phyloP scores from a whole-genome alignment of 2,797 vertebrate species.

The Poeciliopsis paucimaculata region DNA sequence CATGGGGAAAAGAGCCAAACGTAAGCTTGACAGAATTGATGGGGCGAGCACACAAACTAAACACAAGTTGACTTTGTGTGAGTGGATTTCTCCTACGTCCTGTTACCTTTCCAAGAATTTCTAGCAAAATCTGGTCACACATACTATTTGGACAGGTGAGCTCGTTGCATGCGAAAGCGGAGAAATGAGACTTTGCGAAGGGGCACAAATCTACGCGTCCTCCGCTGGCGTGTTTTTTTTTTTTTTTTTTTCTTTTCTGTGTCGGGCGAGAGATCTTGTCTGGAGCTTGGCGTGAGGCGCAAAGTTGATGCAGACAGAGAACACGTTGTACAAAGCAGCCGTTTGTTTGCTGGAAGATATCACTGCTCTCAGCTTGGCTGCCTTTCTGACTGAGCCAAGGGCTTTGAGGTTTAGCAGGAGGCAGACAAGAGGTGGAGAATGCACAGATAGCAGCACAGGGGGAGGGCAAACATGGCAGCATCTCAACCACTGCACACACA shows the following conservation, averaged over 20 bases:
- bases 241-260: not conserved
- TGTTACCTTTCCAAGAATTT: not conserved
- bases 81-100: not conserved
- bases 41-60: not conserved
- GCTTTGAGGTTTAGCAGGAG: slow-evolving; percentile 59
- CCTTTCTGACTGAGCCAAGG: slow-evolving; percentile 48
- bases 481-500: slow-evolving; percentile 28
- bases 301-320: slow-evolving; percentile 40
- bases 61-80: not conserved
- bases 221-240: not conserved
- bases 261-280: slow-evolving; percentile 20
- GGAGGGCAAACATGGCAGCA: slow-evolving; percentile 38
- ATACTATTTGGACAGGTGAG: not conserved
- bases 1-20: slow-evolving; percentile 45
- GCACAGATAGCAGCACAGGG: slow-evolving; percentile 46
- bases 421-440: slow-evolving; percentile 52
- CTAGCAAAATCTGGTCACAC: slow-evolving; percentile 1
- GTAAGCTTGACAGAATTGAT: slow-evolving; percentile 18
- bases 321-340: slow-evolving; percentile 61
- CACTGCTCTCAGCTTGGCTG: slow-evolving; percentile 58
- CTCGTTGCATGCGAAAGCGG: not conserved
- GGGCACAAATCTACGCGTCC: not conserved
- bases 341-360: slow-evolving; percentile 69
- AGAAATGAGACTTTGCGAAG: not conserved
- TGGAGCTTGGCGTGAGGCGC: slow-evolving; percentile 22